These are phyloP conservation scores for Nasonia giraulti DNA, from an alignment of 1,140 invertebrate genomes.

Conservation along the genomic window DNA sequence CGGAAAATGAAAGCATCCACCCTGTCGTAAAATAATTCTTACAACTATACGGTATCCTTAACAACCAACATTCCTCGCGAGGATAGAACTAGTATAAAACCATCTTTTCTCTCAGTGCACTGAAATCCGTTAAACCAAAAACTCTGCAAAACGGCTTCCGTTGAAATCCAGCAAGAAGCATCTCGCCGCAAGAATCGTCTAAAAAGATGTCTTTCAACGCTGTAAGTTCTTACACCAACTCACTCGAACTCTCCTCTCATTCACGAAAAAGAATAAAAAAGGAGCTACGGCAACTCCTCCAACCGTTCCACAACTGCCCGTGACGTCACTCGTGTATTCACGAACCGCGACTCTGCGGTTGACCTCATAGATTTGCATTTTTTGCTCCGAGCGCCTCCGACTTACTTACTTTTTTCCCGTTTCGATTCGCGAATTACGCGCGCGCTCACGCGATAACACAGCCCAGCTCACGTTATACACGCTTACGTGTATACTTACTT, in stretches of 20 bases:
- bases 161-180: background rate
- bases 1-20: no score
- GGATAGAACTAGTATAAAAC: background rate
- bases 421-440: constrained; percentile 11
- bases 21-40: no score
- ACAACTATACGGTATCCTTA: background rate
- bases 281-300: background rate
- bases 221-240: background rate
- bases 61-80: background rate
- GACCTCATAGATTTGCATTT: constrained; percentile 46
- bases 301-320: background rate
- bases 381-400: background rate
- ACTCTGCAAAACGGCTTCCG: background rate
- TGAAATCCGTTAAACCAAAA: background rate
- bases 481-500: background rate
- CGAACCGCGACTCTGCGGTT: background rate
- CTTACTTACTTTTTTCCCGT: constrained; percentile 7
- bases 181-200: background rate
- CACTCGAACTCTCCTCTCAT: no score
- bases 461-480: background rate
- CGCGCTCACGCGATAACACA: background rate
- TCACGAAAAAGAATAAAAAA: background rate
- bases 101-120: background rate
- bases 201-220: background rate
- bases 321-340: constrained; percentile 1